phyloP scores from a whole-genome alignment of 1,140 invertebrate genomes.

The Hyles euphorbiae region DNA sequence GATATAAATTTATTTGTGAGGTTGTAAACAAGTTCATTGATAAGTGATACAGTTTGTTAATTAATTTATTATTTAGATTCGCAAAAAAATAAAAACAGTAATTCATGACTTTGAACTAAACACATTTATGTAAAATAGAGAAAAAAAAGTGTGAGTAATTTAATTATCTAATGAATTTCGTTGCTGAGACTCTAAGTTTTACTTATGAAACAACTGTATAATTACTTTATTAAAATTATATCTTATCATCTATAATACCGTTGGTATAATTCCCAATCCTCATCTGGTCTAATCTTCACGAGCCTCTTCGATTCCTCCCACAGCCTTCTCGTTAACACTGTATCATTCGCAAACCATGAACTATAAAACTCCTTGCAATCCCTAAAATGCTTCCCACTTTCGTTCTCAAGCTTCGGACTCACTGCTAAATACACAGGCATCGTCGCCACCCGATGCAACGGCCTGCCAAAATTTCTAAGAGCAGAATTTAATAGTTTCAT shows the following conservation, averaged over 20 bases:
- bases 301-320: conserved; percentile 43
- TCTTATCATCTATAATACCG: neutral
- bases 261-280: conserved; percentile 34
- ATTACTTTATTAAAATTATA: no score
- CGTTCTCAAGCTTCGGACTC: conserved; percentile 76
- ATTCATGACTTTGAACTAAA: no score
- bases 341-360: conserved; percentile 39
- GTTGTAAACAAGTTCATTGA: no score
- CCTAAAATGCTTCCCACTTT: conserved; percentile 77
- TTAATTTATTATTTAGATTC: no score
- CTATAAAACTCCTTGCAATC: conserved; percentile 70
- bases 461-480: conserved; percentile 59
- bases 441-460: conserved; percentile 80
- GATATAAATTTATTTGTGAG: no score
- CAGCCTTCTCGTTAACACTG: conserved; percentile 26
- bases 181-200: no score
- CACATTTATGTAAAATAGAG: no score
- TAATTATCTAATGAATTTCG: no score
- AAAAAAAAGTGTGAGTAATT: no score
- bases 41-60: no score
- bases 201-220: no score
- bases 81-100: no score
- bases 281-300: conserved; percentile 30
- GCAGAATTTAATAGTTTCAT: conserved; percentile 40
- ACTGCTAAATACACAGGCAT: conserved; percentile 82